A percentile compares a stretch with the other conserved stretches of the same genome.
These are phyloP conservation scores for Stigmatopora nigra DNA, from an alignment of 2,113 vertebrate genomes.

Conservation along the genomic window DNA sequence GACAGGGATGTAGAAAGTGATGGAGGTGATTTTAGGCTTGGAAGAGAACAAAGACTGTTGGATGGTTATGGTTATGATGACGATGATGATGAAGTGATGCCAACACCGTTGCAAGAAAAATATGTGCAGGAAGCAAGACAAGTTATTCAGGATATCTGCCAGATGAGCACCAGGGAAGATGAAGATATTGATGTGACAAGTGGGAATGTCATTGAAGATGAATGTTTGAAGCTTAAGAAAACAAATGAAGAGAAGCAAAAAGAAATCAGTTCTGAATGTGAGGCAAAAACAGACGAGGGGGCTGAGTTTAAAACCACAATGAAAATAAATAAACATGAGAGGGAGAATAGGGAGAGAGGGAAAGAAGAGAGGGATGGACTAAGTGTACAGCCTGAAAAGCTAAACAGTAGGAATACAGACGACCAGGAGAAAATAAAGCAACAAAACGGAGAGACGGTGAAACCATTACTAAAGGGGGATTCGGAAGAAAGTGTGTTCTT, in stretches of 20 bases:
- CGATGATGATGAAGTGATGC: constrained; percentile 65
- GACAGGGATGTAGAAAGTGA: constrained; percentile 69
- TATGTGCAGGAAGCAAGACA: constrained; percentile 90
- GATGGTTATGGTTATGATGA: constrained; percentile 59
- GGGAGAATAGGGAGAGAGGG: constrained; percentile 49
- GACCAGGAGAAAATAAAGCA: constrained; percentile 43
- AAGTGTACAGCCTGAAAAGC: constrained; percentile 48
- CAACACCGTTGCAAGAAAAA: constrained; percentile 78
- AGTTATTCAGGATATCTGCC: constrained; percentile 92
- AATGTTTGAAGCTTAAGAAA: constrained; percentile 30
- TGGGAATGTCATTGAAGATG: constrained; percentile 17
- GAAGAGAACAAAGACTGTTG: constrained; percentile 30
- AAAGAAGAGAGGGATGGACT: constrained; percentile 52
- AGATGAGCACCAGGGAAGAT: constrained; percentile 78
- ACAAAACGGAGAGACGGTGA: constrained; percentile 46
- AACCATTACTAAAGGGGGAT: constrained; percentile 55
- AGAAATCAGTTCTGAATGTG: constrained; percentile 19
- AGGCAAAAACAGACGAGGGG: constrained; percentile 24
- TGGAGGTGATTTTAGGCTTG: constrained; percentile 52
- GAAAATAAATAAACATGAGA: constrained; percentile 58
- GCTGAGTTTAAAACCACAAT: constrained; percentile 31
- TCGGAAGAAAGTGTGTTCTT: constrained; percentile 65
- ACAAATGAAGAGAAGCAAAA: constrained; percentile 22
- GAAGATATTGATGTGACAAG: constrained; percentile 52
- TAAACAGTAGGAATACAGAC: constrained; percentile 51